Base-by-base conservation (phyloP, 2,888 invertebrate genomes). In the Temnothorax unifasciatus region DNA sequence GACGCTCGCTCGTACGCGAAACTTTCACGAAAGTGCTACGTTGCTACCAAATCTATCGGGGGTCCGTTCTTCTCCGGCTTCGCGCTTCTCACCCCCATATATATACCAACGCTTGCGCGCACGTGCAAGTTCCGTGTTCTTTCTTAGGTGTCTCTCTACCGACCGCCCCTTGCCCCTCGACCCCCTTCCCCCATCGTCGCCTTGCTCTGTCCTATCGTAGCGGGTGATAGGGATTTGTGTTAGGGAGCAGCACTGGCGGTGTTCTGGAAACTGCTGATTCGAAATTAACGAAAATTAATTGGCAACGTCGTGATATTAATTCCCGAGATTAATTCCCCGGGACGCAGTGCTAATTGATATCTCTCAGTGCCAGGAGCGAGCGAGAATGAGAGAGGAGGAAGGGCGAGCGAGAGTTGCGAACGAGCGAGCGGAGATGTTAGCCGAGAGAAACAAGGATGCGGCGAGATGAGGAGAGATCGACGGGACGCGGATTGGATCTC, bases 201-300 rank as follows among this genome's bases (percentile, higher is more conserved):
- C 79, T 85, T 79, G 84, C 85, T 85, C 85, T 83, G 85, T 86
- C 86, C 83, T 71, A 81, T 61, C 82, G 84, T 77, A 38, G 50
- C 82, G 74, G 85, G 85, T 85, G 89, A 90, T 90, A 88, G 89
- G 90, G 89, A 90, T 90, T 89, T 89, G 90, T 89, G 87, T 86
- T 87, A 82, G 87, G 87, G 87, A 86, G 87, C 85, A 86, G 88
- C 84, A 88, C 88, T 84, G 87, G 68, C 87, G 77, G 83, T 87
- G 91, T 91, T 92, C 92, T 92, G 90, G 93, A 93, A 93, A 94
- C 92, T 94, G 94, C 94, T 94, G 94, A 94, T 94, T 94, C 93
- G 92, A 93, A 93, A 94, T 93, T 93, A 93, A 93, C 93, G 93
- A 91, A 93, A 94, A 94, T 94, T 94, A 94, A 94, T 94, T 93